These are phyloP conservation scores for Lepisosteus oculatus DNA, from an alignment of 2,113 vertebrate species.

Conservation along the genomic window DNA sequence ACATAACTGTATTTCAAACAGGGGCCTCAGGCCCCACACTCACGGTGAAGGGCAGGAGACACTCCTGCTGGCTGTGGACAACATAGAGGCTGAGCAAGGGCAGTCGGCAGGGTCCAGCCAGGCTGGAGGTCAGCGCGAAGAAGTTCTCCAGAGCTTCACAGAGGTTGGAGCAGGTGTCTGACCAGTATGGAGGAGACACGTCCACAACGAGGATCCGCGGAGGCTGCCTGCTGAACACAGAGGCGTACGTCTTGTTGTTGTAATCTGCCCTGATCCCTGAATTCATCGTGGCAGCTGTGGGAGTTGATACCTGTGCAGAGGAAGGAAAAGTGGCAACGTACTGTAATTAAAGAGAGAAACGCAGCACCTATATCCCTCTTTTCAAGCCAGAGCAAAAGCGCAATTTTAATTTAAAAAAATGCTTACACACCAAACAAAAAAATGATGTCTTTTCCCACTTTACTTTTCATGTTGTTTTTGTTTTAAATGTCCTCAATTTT, in stretches of 20 bases:
- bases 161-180: slow-evolving; percentile 60
- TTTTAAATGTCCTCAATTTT: too few species aligned
- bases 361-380: too few species aligned
- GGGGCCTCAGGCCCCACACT: slow-evolving; percentile 22
- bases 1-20: too few species aligned
- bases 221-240: slow-evolving; percentile 59
- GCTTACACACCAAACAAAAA: too few species aligned
- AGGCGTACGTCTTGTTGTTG: slow-evolving; percentile 38
- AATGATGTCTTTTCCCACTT: too few species aligned
- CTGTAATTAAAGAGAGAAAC: too few species aligned
- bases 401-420: too few species aligned
- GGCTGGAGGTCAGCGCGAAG: slow-evolving; percentile 72
- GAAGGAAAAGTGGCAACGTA: not conserved
- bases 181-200: slow-evolving; percentile 72
- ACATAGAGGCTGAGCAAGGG: slow-evolving; percentile 83
- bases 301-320: not conserved
- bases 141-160: slow-evolving; percentile 85
- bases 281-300: slow-evolving; percentile 38
- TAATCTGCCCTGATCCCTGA: slow-evolving; percentile 40
- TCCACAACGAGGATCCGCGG: slow-evolving; percentile 78
- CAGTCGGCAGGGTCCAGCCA: slow-evolving; percentile 76
- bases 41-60: slow-evolving; percentile 88
- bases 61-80: slow-evolving; percentile 79
- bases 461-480: too few species aligned
- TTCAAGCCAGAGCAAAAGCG: too few species aligned